Base-by-base conservation (phyloP, 2,888 invertebrate genomes). In the Carterocephalus palaemon region DNA sequence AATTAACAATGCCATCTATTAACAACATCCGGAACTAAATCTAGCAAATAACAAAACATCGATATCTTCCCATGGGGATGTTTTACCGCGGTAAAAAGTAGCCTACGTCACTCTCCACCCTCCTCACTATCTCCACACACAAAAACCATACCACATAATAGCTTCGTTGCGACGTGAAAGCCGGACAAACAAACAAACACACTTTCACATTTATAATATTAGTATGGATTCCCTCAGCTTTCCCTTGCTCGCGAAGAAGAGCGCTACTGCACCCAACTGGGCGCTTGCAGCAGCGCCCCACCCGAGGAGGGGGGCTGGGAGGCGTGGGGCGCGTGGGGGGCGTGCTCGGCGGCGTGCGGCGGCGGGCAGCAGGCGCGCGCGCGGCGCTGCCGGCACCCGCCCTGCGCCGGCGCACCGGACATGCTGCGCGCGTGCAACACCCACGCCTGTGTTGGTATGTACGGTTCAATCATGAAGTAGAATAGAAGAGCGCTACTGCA, bases 401-500 rank as follows among this genome's bases (percentile, higher is more conserved):
- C 80, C 0, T 91, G 90, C 62, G 71, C 72, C 13, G 92, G 92
- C 0, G 70, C 89, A 1, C 60, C 88, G 0, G 80, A 87, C 2
- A 91, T 93, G 77, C 89, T 90, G 26, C 88, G 92, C 7, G 88
- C 89, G 0, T 96, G 95, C 64, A 95, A 95, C 64, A 87, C 89
- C 2, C 92, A 94, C 38, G 84, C 91, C 0, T 96, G 96, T 61
- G 79, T 86, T 60, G 90, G 90, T 89, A 54, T 51, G 16, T 1
- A 4, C n/a, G 13, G 1, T 29, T 10, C 16, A n/a, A n/a, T n/a
- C n/a, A n/a, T n/a, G n/a, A n/a, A n/a, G n/a, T n/a, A n/a, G n/a
- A n/a, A n/a, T n/a, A 57, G 96, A 96, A 69, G 93, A 92, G 40
- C 89, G 95, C 16, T 90, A 91, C 60, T 96, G 96, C 67, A 89